Evolutionary conservation across 1,140 invertebrate genomes (phyloP).

Genomic region (Atta texana): DNA sequence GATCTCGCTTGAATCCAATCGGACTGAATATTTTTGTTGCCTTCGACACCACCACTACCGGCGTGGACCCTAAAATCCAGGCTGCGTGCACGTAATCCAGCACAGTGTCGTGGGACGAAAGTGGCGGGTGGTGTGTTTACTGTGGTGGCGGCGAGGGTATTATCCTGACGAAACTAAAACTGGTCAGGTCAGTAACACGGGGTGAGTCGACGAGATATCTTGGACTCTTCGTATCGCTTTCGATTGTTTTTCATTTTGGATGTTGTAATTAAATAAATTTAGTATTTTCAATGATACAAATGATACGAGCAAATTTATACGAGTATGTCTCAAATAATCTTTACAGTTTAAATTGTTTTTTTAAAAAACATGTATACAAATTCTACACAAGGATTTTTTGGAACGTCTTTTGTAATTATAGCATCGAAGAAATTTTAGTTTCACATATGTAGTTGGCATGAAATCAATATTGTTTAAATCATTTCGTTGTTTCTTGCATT

Average conservation of each 20-base stretch:
- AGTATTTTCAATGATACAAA: too few relatives aligned
- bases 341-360: not conserved
- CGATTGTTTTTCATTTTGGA: not conserved
- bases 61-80: slow-evolving; percentile 37
- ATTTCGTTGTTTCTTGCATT: not conserved
- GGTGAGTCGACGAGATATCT: slow-evolving; percentile 38
- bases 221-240: not conserved
- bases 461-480: not conserved
- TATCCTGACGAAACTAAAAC: slow-evolving; percentile 57
- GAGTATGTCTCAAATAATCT: not conserved
- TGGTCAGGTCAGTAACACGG: slow-evolving; percentile 61
- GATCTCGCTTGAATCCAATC: slow-evolving; percentile 14
- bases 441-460: not conserved
- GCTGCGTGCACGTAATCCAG: slow-evolving; percentile 54
- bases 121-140: slow-evolving; percentile 63
- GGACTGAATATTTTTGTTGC: slow-evolving; percentile 33
- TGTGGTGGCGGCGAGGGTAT: slow-evolving; percentile 59
- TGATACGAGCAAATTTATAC: too few relatives aligned
- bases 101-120: slow-evolving; percentile 61
- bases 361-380: not conserved
- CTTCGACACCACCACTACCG: not conserved
- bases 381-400: not conserved
- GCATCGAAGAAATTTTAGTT: not conserved
- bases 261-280: slow-evolving; percentile 12
- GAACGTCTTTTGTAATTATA: not conserved